Base-by-base conservation (phyloP, 2,113 vertebrate species). In the Clarias gariepinus region DNA sequence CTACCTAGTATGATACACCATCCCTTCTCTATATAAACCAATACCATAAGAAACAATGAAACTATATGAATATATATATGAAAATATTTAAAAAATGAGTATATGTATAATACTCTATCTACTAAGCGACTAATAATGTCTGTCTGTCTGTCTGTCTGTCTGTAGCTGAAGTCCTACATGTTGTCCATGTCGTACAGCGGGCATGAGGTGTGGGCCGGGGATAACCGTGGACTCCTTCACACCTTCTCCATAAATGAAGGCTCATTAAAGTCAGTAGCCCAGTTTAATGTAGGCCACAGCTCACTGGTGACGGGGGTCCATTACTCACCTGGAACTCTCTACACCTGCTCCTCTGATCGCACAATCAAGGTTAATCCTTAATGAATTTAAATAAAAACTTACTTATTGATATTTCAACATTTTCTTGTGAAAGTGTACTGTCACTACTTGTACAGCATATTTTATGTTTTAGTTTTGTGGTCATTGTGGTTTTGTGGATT, bases 181-280 rank as follows among this genome's bases (percentile, higher is more conserved):
- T 93, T 96, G 58, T 96, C 96, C 89, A 96, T 98, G 96, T 96
- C 96, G 60, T 96, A 97, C 93, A 92, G 91, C 23, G 94, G 93
- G 5, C 88, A 84, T 16, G 96, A 98, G 89, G 93, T 99, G 13
- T 99, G 98, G 98, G 96, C 96, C 0, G 97, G 98, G 0, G 97
- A 98, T 93, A 96, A 95, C 91, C 92, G 91, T 0, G 98, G 98
- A 23, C 92, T 92, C 21, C 91, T 98, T 4, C 95, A 96, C 30
- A 94, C 96, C 85, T 98, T 97, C 2, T 93, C 96, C 90, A 94
- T 96, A 91, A 90, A 84, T 23, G 1, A 87, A 0, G 95, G 96
- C 25, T 64, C 83, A 86, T 95, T 97, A 88, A 95, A 95, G 84
- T 91, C 92, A 0, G 1, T 93, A 77, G 92, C 92, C 13, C 93